Evolutionary conservation across 2,113 vertebrate species (phyloP).

Genomic region (Monarcha castaneiventris): DNA sequence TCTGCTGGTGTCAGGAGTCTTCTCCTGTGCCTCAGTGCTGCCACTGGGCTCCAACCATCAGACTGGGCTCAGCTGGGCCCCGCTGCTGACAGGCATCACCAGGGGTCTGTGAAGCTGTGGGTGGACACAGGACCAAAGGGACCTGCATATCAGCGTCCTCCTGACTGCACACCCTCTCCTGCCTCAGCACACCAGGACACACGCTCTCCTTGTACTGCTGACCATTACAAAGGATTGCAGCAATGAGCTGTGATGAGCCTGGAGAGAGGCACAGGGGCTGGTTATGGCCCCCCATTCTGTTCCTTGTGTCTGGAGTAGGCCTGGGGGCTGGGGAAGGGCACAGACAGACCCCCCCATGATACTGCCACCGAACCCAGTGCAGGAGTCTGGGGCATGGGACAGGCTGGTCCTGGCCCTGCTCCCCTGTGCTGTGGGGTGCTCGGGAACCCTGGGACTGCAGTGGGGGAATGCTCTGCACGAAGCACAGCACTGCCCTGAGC

Average conservation of each 20-base stretch:
- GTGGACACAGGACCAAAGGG: neutral
- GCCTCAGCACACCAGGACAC: neutral
- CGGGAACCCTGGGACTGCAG: fast-evolving
- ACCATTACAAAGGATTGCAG: neutral
- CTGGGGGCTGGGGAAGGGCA: too few relatives aligned
- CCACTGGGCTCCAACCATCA: fast-evolving
- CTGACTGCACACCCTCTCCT: neutral
- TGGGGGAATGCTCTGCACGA: neutral
- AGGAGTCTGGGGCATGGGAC: neutral
- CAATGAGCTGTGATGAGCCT: neutral
- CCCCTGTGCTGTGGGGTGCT: neutral
- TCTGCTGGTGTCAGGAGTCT: neutral
- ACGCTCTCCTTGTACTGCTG: fast-evolving
- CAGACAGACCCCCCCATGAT: fast-evolving
- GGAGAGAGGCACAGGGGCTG: neutral
- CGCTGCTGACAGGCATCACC: neutral
- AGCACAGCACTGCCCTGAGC: neutral
- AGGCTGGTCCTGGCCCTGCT: neutral
- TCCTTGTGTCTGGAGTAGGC: neutral
- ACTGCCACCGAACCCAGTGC: fast-evolving
- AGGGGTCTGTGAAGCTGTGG: neutral
- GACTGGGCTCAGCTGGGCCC: neutral
- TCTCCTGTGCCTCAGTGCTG: fast-evolving
- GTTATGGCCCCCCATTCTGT: neutral
- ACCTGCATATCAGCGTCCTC: neutral